Evolutionary conservation across 1,140 invertebrate species (phyloP).

Genomic region (Chionoecetes opilio): DNA sequence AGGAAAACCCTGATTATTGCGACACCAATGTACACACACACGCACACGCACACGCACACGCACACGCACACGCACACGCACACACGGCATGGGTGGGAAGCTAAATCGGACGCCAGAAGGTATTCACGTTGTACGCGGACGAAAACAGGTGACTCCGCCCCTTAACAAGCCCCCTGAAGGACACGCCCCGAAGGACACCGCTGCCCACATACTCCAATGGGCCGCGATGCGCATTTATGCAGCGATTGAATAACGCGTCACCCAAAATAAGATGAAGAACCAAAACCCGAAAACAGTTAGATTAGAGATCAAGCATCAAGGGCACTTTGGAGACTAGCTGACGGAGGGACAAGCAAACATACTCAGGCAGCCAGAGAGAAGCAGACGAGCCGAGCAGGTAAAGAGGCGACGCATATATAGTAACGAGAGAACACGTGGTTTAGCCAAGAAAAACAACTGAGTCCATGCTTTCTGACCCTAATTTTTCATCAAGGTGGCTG

Average conservation of each 20-base stretch:
- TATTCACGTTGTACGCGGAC: not conserved
- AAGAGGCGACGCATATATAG: not conserved
- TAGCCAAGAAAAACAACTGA: not conserved
- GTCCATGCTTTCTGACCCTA: not conserved
- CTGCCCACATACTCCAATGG: not conserved
- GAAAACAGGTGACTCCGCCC: conserved; percentile 12
- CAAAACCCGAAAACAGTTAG: not conserved
- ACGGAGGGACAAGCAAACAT: not conserved
- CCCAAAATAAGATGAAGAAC: not conserved
- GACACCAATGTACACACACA: not conserved
- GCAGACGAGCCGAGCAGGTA: not conserved
- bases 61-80: not conserved
- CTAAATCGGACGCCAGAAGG: not conserved
- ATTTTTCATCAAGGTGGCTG: not conserved
- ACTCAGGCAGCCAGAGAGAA: too few species aligned
- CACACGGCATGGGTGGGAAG: not conserved
- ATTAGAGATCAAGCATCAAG: not conserved
- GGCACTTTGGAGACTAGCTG: too few species aligned
- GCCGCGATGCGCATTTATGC: not conserved
- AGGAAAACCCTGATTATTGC: too few species aligned
- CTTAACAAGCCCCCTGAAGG: not conserved
- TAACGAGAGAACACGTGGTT: not conserved
- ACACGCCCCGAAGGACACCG: not conserved
- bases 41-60: not conserved
- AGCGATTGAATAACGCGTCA: not conserved